Conservation (phyloP, 1,140 invertebrate genomes). For the Dendrolimus punctatus region DNA sequence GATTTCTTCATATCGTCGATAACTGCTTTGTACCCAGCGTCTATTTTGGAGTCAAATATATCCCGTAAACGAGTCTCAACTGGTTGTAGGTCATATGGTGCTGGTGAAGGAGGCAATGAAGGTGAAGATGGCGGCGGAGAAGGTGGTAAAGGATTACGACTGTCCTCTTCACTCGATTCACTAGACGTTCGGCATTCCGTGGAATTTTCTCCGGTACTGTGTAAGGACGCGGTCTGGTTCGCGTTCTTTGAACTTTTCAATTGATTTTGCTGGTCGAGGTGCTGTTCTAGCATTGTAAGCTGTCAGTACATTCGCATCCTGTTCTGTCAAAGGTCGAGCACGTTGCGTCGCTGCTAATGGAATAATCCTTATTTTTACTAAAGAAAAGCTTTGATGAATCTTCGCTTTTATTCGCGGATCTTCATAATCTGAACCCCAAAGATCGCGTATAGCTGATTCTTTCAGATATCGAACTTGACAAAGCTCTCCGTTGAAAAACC, state of each 20-base stretch:
- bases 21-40: slow-evolving; percentile 64
- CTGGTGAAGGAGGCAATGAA: slow-evolving; percentile 51
- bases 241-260: slow-evolving; percentile 36
- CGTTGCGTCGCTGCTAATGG: slow-evolving; percentile 63
- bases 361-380: slow-evolving; percentile 69
- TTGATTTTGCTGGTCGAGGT: slow-evolving; percentile 33
- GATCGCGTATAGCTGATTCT: slow-evolving; percentile 66
- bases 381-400: slow-evolving; percentile 65
- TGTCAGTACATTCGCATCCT: slow-evolving; percentile 69
- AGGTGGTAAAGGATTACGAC: slow-evolving; percentile 43
- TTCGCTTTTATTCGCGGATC: slow-evolving; percentile 64
- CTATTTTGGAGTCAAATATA: slow-evolving; percentile 61
- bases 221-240: slow-evolving; percentile 46
- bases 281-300: slow-evolving; percentile 69
- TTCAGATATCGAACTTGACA: slow-evolving; percentile 68
- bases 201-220: slow-evolving; percentile 37
- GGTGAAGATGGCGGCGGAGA: slow-evolving; percentile 59
- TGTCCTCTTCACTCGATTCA: slow-evolving; percentile 59
- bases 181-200: slow-evolving; percentile 41
- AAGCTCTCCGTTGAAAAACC: slow-evolving; percentile 69
- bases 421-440: slow-evolving; percentile 69
- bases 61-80: slow-evolving; percentile 51
- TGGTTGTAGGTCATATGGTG: slow-evolving; percentile 55
- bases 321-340: slow-evolving; percentile 62
- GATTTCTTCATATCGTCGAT: slow-evolving; percentile 72